phyloP scores from a whole-genome alignment of 2,113 vertebrate genomes.

The Herpetotheres cachinnans region DNA sequence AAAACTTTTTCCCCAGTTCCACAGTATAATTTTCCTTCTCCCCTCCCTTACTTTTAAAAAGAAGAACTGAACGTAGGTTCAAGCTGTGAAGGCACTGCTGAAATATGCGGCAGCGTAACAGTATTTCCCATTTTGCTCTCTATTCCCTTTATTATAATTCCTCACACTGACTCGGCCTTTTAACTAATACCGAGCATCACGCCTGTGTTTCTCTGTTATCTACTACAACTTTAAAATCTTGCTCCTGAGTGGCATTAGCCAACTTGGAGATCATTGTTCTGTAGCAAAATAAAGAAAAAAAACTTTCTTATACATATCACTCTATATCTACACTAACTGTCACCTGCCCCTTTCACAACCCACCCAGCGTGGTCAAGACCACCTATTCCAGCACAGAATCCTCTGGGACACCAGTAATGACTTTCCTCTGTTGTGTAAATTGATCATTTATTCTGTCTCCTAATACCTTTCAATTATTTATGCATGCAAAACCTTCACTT shows the following conservation, averaged over 20 bases:
- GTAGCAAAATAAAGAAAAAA: neutral
- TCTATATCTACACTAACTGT: fast-evolving
- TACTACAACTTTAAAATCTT: neutral
- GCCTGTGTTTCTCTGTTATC: neutral
- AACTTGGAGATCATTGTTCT: neutral
- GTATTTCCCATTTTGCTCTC: neutral
- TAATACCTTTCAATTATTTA: fast-evolving
- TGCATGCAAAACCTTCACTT: fast-evolving
- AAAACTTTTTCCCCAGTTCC: neutral
- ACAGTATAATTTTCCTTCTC: neutral
- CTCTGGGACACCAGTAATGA: neutral
- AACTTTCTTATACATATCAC: fast-evolving
- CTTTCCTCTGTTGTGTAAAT: neutral
- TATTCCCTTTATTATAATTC: neutral
- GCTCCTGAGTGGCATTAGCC: neutral
- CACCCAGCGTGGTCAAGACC: neutral
- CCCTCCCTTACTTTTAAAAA: neutral
- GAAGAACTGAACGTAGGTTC: neutral
- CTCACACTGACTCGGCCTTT: neutral
- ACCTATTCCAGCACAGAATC: neutral
- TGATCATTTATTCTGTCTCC: neutral
- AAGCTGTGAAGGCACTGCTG: neutral
- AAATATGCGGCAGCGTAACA: neutral
- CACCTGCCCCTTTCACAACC: neutral
- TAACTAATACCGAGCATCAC: neutral